Conservation (phyloP, 2,113 vertebrate genomes). For the Herpetotheres cachinnans region DNA sequence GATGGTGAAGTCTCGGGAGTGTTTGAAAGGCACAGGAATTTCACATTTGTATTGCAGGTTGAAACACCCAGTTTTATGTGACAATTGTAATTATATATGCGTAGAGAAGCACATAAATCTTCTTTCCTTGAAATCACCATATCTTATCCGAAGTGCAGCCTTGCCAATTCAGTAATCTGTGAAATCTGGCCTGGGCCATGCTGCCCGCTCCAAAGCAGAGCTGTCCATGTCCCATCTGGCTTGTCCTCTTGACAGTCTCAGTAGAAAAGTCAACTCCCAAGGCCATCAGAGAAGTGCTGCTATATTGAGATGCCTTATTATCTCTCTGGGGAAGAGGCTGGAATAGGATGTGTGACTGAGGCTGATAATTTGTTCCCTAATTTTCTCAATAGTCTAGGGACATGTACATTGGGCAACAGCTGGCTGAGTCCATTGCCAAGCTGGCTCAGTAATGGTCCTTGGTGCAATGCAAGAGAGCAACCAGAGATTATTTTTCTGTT, state of each 20-base stretch:
- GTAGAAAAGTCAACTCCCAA: not conserved
- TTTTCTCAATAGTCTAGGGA: not conserved
- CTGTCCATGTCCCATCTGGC: accelerated
- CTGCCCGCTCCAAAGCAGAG: not conserved
- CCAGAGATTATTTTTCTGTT: not conserved
- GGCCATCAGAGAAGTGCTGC: not conserved
- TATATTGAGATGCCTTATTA: not conserved
- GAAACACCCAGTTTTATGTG: not conserved
- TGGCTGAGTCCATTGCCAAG: not conserved
- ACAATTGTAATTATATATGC: not conserved
- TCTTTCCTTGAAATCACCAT: not conserved
- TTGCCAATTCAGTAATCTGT: not conserved
- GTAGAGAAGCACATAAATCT: not conserved
- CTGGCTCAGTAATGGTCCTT: not conserved
- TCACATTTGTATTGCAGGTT: not conserved
- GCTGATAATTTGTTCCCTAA: not conserved
- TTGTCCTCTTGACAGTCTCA: not conserved
- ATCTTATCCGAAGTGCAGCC: not conserved
- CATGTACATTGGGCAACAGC: not conserved
- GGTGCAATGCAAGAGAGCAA: not conserved
- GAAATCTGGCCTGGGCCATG: accelerated
- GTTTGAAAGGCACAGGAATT: not conserved
- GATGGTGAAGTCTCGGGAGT: not conserved
- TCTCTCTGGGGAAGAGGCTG: not conserved
- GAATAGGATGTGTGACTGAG: not conserved